Conservation (phyloP, 2,113 vertebrate genomes). For the Tor tambroides region DNA sequence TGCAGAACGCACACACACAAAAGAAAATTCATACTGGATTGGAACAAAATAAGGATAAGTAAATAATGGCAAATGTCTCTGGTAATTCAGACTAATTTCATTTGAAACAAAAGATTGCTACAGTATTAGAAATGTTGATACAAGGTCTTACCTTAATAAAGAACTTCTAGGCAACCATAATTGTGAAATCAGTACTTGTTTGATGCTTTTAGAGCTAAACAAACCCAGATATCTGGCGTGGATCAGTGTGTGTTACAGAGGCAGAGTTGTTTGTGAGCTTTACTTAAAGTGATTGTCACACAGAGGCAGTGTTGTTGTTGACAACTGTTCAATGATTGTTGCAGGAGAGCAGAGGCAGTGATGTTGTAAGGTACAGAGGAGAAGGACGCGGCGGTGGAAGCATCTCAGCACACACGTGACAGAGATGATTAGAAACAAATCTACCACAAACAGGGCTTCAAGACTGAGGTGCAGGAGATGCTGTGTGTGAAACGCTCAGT, state of each 20-base stretch:
- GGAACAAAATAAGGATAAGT: not conserved
- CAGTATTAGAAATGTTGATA: not conserved
- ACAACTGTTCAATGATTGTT: conserved; percentile 45
- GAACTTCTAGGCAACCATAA: not conserved
- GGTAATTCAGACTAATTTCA: not conserved
- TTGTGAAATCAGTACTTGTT: not conserved
- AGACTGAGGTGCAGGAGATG: not conserved
- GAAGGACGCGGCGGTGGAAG: not conserved
- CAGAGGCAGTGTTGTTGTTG: conserved; percentile 57
- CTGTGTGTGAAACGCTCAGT: not conserved
- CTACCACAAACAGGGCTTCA: not conserved
- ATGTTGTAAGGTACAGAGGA: conserved; percentile 42
- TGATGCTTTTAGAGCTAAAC: not conserved
- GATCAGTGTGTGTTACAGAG: conserved; percentile 22
- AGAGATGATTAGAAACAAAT: not conserved
- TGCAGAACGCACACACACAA: not conserved
- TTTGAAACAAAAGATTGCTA: not conserved
- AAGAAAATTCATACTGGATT: too few relatives aligned
- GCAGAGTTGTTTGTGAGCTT: conserved; percentile 42
- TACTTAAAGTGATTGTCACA: conserved; percentile 54
- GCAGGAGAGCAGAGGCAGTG: conserved; percentile 55
- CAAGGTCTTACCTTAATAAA: not conserved
- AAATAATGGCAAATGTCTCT: not conserved
- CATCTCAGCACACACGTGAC: not conserved
- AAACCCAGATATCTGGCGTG: not conserved